Evolutionary conservation across 2,888 invertebrate genomes (phyloP), one percentile per base, ranked within the genome.

Genomic region (Diarsia dahlii): DNA sequence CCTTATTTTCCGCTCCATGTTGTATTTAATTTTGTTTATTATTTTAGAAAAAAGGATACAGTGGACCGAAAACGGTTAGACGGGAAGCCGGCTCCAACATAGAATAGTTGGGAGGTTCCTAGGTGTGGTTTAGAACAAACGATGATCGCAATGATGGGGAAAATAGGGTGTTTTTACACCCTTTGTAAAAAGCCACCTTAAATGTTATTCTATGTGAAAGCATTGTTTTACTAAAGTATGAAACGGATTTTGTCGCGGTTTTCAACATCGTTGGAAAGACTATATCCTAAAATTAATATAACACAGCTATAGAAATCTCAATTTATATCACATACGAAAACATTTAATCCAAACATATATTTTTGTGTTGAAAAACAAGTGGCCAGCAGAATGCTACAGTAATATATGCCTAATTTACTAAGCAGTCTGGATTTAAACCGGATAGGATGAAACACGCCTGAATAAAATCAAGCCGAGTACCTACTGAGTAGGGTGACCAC

Each of bases 351-450:
- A 45, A 62, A 76, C 50, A 75, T 6, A n/a, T 20, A 2, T 34
- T 76, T 18, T 63, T 1, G 2, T 67, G 5, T 10, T 18, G 12
- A 28, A 34, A 64, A 34, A 50, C 48, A 71, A 71, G 46, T 18
- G 64, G 34, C 34, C 64, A 52, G 63, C 72, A 45, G 46, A 84
- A 76, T 62, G 71, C 67, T 73, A 76, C 71, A 82, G 70, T 77
- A 86, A 82, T 78, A 71, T 84, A 72, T 83, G 81, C 85, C 84
- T 87, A 87, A 86, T 88, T 88, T 84, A 84, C 86, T 87, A 78
- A 81, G 78, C 81, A 78, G 82, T 65, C 81, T 81, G 81, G 71
- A 34, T 82, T 85, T 77, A 85, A 83, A 84, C 71, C 72, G 75
- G 79, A 80, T 76, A 67, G 69, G 72, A 85, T 83, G 80, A 88